Evolutionary conservation across 1,140 invertebrate genomes (phyloP).

Genomic region (Littorina saxatilis): DNA sequence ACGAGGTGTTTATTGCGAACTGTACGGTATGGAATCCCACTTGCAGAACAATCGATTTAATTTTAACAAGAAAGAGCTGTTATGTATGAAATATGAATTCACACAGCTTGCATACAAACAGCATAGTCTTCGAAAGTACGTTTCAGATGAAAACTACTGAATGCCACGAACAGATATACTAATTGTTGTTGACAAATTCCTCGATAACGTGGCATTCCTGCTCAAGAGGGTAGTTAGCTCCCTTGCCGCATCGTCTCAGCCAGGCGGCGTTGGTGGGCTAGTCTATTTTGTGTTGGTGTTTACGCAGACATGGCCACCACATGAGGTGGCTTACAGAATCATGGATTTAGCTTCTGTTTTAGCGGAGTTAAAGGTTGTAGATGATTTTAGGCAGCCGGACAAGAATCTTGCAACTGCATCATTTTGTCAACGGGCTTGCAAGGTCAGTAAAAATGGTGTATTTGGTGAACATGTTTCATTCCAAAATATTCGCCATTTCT

Average conservation of each 20-base stretch:
- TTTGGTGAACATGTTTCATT: neutral
- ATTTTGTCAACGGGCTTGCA: conserved; percentile 59
- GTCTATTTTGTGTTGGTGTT: conserved; percentile 39
- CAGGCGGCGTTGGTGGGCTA: conserved; percentile 28
- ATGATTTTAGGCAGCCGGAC: conserved; percentile 52
- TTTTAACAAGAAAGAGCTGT: too few species aligned
- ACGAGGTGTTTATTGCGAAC: neutral
- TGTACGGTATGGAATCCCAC: neutral
- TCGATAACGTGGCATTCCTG: too few species aligned
- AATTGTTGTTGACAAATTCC: too few species aligned
- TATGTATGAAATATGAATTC: too few species aligned
- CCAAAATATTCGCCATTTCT: conserved; percentile 30
- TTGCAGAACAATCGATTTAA: neutral
- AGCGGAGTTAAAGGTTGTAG: conserved; percentile 54
- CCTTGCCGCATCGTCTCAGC: conserved; percentile 1
- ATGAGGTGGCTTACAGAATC: conserved; percentile 44
- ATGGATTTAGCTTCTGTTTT: conserved; percentile 57
- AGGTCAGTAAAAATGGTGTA: conserved; percentile 46
- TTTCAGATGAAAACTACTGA: too few species aligned
- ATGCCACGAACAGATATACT: too few species aligned
- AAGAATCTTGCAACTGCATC: conserved; percentile 50
- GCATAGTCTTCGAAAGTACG: too few species aligned
- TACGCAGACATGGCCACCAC: conserved; percentile 52
- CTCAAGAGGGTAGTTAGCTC: neutral
- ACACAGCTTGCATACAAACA: too few species aligned